Evolutionary conservation across 1,140 invertebrate genomes (phyloP).

Genomic region (Nephotettix cincticeps): DNA sequence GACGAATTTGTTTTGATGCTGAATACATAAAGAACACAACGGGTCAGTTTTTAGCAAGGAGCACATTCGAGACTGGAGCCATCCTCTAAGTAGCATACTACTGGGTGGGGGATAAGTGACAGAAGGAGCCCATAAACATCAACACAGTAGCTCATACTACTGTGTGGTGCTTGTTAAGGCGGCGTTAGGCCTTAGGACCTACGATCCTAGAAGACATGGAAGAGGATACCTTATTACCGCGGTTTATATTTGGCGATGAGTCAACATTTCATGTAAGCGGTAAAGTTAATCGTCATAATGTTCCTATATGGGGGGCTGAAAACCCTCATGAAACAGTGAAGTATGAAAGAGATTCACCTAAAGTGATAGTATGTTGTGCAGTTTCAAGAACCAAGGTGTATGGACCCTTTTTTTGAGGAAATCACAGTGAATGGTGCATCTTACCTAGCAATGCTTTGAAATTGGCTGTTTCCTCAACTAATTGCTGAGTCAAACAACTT

Average conservation of each 20-base stretch:
- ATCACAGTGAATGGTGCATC: no score
- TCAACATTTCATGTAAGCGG: slow-evolving; percentile 8
- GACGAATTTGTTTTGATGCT: neutral
- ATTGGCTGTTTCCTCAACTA: no score
- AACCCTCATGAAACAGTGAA: slow-evolving; percentile 16
- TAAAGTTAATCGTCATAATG: slow-evolving; percentile 21
- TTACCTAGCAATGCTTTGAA: no score
- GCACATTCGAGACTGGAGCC: slow-evolving; percentile 2
- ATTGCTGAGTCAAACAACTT: no score
- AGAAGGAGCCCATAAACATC: slow-evolving; percentile 11
- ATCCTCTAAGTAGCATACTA: neutral
- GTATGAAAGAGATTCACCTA: slow-evolving; percentile 26
- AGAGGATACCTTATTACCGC: slow-evolving; percentile 1
- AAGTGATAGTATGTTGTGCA: neutral
- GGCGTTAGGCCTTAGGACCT: neutral
- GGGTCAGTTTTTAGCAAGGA: neutral
- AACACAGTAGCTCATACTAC: slow-evolving; percentile 2
- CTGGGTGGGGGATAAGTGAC: slow-evolving; percentile 7
- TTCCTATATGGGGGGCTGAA: slow-evolving; percentile 20
- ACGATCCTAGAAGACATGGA: slow-evolving; percentile 3
- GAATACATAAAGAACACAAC: no score
- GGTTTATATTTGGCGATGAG: slow-evolving; percentile 26
- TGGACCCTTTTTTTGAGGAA: no score
- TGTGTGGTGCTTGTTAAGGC: no score
- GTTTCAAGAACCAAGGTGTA: slow-evolving; percentile 10